Percentiles rank a stretch among this genome's conserved stretches.
Conservation (phyloP, 1,140 invertebrate species). For the Anadara kagoshimensis region DNA sequence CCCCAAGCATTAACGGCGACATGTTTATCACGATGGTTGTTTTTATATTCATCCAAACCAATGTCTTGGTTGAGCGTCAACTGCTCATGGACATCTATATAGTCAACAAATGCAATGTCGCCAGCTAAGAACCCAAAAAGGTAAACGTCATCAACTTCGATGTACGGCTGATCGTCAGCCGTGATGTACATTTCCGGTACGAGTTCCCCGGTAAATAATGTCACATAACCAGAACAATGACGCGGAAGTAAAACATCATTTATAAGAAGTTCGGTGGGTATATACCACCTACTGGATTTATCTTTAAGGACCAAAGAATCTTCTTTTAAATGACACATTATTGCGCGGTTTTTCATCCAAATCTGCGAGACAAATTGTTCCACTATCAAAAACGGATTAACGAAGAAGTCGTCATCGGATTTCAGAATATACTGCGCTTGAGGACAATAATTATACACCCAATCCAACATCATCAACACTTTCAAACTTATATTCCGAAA, state of each 20-base stretch:
- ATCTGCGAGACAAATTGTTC: slow-evolving; percentile 25
- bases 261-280: background rate
- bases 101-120: slow-evolving; percentile 3
- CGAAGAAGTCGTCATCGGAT: slow-evolving; percentile 30
- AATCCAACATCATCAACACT: slow-evolving; percentile 25
- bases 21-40: slow-evolving; percentile 4
- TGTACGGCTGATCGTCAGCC: background rate
- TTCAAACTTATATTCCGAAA: slow-evolving; percentile 20
- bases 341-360: slow-evolving; percentile 10
- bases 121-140: slow-evolving; percentile 19
- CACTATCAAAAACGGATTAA: slow-evolving; percentile 16
- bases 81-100: background rate
- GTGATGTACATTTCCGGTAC: slow-evolving; percentile 9
- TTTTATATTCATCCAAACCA: slow-evolving; percentile 12
- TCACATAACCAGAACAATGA: slow-evolving; percentile 20
- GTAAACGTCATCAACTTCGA: slow-evolving; percentile 29
- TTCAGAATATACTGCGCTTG: slow-evolving; percentile 19
- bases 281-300: slow-evolving; percentile 30
- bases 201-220: slow-evolving; percentile 18
- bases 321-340: slow-evolving; percentile 19
- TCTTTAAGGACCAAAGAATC: slow-evolving; percentile 1
- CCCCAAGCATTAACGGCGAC: slow-evolving; percentile 13
- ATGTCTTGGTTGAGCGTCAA: slow-evolving; percentile 21
- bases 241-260: slow-evolving; percentile 2
- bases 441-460: slow-evolving; percentile 19